Evolutionary conservation across 2,888 invertebrate genomes (phyloP).

Genomic region (Epirrhoe alternata): DNA sequence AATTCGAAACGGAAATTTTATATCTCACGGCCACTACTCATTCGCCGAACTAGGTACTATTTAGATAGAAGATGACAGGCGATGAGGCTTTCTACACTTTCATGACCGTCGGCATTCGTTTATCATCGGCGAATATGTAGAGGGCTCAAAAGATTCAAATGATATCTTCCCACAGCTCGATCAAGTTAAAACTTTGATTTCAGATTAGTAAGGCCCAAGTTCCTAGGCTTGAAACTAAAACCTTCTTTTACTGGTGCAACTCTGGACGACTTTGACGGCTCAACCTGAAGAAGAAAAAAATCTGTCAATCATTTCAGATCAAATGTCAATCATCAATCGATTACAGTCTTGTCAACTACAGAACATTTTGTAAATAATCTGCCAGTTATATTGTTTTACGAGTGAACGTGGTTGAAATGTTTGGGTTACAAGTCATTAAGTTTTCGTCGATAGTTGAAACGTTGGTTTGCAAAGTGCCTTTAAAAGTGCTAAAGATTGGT

Average conservation of each 20-base stretch:
- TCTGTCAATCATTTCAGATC: neutral
- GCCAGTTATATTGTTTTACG: too few relatives aligned
- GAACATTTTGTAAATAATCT: too few relatives aligned
- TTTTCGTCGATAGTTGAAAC: slow-evolving; percentile 23
- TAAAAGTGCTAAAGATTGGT: slow-evolving; percentile 21
- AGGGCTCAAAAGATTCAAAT: neutral
- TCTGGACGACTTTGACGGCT: slow-evolving; percentile 65
- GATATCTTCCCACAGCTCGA: slow-evolving; percentile 21
- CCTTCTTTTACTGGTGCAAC: slow-evolving; percentile 59
- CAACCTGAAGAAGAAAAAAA: slow-evolving; percentile 60
- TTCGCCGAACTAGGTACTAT: too few relatives aligned
- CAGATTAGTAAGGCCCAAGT: slow-evolving; percentile 64
- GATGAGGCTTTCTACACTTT: too few relatives aligned
- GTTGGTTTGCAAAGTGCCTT: slow-evolving; percentile 15
- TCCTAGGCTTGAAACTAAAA: slow-evolving; percentile 67
- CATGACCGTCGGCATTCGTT: too few relatives aligned
- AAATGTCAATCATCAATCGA: neutral
- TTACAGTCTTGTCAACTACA: neutral
- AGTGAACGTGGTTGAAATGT: slow-evolving; percentile 1
- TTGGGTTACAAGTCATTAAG: slow-evolving; percentile 10
- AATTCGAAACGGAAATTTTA: too few relatives aligned
- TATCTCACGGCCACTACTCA: too few relatives aligned
- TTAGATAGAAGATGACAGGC: too few relatives aligned
- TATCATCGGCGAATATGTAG: too few relatives aligned
- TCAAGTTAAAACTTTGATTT: slow-evolving; percentile 68